Percentiles rank a stretch among this genome's conserved stretches.
These are phyloP conservation scores for Antennarius striatus DNA, from an alignment of 2,113 vertebrate species.

Conservation along the genomic window DNA sequence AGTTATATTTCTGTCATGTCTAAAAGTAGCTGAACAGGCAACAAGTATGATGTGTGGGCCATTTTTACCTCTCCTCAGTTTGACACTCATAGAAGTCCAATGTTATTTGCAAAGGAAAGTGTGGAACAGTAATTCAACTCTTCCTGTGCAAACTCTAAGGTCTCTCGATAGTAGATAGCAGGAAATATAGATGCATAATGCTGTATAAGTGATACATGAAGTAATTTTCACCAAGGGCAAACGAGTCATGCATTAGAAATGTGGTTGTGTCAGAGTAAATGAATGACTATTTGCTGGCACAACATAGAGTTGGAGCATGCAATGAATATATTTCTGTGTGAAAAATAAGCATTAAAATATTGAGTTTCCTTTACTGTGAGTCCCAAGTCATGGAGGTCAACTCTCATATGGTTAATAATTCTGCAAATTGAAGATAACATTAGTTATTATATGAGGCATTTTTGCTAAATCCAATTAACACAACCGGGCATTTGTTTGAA, in stretches of 20 bases:
- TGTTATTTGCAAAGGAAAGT: conserved; percentile 52
- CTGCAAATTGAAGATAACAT: no score
- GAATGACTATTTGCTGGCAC: conserved; percentile 62
- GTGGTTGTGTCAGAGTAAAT: conserved; percentile 38
- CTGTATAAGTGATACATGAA: conserved; percentile 73
- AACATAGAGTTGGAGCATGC: conserved; percentile 25
- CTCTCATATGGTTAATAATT: background rate
- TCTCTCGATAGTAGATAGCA: conserved; percentile 58
- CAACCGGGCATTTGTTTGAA: no score
- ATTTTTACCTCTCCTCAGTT: conserved; percentile 15
- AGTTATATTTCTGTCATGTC: conserved; percentile 51
- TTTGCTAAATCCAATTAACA: no score
- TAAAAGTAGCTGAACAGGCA: conserved; percentile 34
- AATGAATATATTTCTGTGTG: conserved; percentile 50
- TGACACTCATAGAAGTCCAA: conserved; percentile 43
- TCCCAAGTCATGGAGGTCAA: conserved; percentile 5
- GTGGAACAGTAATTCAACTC: conserved; percentile 62
- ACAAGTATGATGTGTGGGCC: conserved; percentile 29
- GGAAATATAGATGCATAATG: conserved; percentile 63
- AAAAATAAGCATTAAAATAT: conserved; percentile 46
- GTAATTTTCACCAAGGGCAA: conserved; percentile 77
- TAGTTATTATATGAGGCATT: no score
- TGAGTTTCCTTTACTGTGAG: conserved; percentile 33
- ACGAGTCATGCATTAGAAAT: conserved; percentile 62
- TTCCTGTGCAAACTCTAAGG: conserved; percentile 50